These are phyloP conservation scores for Aphelenchoides bicaudatus DNA, from an alignment of 2,888 invertebrate genomes.

Conservation along the genomic window DNA sequence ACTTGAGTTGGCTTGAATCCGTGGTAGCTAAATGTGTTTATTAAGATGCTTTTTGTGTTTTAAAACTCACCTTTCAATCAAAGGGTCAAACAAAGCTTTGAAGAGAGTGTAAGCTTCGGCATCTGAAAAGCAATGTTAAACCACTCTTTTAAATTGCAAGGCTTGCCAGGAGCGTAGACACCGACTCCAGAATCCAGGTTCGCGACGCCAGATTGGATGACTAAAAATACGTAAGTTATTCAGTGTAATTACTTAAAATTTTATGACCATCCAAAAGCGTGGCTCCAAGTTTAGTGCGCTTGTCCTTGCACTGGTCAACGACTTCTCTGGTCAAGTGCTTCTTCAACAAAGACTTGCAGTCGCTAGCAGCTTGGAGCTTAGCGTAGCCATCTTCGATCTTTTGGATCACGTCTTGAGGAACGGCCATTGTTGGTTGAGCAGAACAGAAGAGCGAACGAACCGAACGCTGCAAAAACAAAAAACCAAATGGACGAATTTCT, in stretches of 20 bases:
- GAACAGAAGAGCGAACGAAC: too few relatives aligned
- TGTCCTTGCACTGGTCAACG: slow-evolving; percentile 72
- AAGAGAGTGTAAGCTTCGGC: slow-evolving; percentile 90
- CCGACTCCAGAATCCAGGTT: slow-evolving; percentile 94
- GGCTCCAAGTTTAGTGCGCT: slow-evolving; percentile 87
- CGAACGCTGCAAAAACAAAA: too few relatives aligned
- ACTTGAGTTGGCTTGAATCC: slow-evolving; percentile 82
- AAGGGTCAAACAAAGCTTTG: slow-evolving; percentile 87
- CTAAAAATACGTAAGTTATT: too few relatives aligned
- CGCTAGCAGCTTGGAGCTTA: slow-evolving; percentile 61
- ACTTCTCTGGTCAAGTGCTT: slow-evolving; percentile 70
- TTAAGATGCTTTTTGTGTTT: slow-evolving; percentile 2
- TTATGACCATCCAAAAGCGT: too few relatives aligned
- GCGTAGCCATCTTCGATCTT: slow-evolving; percentile 56
- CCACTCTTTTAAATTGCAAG: too few relatives aligned
- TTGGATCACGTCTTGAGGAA: too few relatives aligned
- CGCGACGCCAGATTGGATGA: slow-evolving; percentile 79
- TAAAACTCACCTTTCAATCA: slow-evolving; percentile 70
- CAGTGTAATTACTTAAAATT: too few relatives aligned
- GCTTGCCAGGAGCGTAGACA: slow-evolving; percentile 67
- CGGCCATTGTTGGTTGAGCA: too few relatives aligned
- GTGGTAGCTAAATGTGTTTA: slow-evolving; percentile 71
- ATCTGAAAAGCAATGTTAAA: slow-evolving; percentile 26
- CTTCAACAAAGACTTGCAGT: slow-evolving; percentile 92
- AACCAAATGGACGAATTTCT: too few relatives aligned